A percentile compares a stretch with the other conserved stretches of the same genome.
Conservation (phyloP, 2,113 vertebrate genomes). For the Bubo blakistoni region DNA sequence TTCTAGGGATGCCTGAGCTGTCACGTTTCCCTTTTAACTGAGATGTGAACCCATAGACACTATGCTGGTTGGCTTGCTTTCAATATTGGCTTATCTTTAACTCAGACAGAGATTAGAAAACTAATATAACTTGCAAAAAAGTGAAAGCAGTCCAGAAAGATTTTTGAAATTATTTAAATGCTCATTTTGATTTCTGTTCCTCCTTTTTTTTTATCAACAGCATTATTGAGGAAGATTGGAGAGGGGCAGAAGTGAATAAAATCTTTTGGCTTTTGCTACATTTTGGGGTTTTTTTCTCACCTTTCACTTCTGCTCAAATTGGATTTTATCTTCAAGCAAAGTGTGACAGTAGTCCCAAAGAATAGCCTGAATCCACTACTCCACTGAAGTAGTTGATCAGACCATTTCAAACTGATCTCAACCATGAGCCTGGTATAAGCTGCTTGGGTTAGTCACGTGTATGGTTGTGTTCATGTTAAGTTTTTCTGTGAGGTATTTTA, state of each 20-base stretch:
- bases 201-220: not conserved
- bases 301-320: not conserved
- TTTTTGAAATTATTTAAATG: not conserved
- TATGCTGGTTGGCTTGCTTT: not conserved
- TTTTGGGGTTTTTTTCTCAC: rapidly evolving
- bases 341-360: not conserved
- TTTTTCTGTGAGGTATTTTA: not conserved
- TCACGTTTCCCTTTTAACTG: not conserved
- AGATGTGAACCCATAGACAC: not conserved
- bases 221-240: not conserved
- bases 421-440: not conserved
- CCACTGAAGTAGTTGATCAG: not conserved
- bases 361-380: not conserved
- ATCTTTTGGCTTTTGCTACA: not conserved
- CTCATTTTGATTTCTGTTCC: not conserved
- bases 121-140: not conserved
- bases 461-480: no score
- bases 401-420: not conserved
- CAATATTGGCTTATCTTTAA: not conserved
- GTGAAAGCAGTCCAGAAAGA: not conserved
- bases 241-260: not conserved
- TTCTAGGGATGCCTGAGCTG: rapidly evolving
- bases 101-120: not conserved
- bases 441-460: not conserved
- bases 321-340: not conserved